These are phyloP conservation scores for Scortum barcoo DNA, from an alignment of 2,113 vertebrate genomes.

Conservation along the genomic window DNA sequence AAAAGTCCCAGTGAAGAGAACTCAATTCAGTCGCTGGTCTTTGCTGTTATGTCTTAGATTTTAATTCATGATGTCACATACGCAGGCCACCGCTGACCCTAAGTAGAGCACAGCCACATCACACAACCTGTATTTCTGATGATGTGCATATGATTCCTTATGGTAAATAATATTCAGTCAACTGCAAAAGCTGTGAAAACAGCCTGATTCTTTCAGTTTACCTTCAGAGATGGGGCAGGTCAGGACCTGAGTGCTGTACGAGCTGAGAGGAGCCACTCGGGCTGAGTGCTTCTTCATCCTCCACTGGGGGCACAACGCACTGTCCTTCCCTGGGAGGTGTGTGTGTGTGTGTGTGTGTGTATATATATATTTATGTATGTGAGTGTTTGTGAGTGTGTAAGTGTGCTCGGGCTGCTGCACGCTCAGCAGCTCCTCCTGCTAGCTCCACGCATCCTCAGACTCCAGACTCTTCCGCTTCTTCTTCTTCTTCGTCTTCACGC, in stretches of 20 bases:
- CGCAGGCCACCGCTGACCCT: neutral
- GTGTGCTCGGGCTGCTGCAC: conserved; percentile 54
- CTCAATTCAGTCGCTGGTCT: neutral
- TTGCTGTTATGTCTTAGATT: neutral
- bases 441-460: conserved; percentile 69
- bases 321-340: conserved; percentile 70
- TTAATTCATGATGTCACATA: neutral
- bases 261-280: conserved; percentile 87
- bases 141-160: conserved; percentile 1
- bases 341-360: conserved; percentile 47
- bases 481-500: conserved; percentile 24
- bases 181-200: neutral
- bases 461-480: conserved; percentile 66
- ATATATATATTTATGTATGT: conserved; percentile 49
- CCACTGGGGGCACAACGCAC: conserved; percentile 70
- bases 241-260: conserved; percentile 86
- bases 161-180: neutral
- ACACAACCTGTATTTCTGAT: neutral
- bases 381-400: conserved; percentile 12
- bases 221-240: conserved; percentile 85
- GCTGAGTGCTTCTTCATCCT: conserved; percentile 92
- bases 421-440: conserved; percentile 77
- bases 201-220: conserved; percentile 48
- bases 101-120: neutral
- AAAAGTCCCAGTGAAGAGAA: neutral